Conservation (phyloP, 2,113 vertebrate species). For the Festucalex cinctus region DNA sequence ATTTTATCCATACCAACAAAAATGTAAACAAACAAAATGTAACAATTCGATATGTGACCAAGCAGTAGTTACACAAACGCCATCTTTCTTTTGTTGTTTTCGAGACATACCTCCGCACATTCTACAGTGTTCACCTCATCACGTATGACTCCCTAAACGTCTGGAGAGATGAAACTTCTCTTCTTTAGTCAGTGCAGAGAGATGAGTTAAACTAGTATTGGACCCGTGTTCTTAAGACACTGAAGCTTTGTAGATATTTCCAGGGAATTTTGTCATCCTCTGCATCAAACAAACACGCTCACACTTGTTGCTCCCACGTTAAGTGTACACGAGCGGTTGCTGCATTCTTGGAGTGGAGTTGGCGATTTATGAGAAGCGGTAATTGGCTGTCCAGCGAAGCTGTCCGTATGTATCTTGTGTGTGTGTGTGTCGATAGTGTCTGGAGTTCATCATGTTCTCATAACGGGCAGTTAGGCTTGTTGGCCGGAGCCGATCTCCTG, state of each 20-base stretch:
- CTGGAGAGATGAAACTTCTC: too few relatives aligned
- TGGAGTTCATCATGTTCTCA: conserved; percentile 67
- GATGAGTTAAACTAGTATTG: conserved; percentile 21
- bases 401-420: conserved; percentile 17
- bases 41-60: neutral
- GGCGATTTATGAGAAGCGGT: conserved; percentile 66
- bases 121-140: conserved; percentile 9
- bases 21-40: neutral
- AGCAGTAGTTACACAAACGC: neutral
- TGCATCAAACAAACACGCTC: conserved; percentile 16
- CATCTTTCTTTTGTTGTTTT: neutral
- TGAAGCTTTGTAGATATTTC: conserved; percentile 34
- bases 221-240: conserved; percentile 22
- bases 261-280: conserved; percentile 42
- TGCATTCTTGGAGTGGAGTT: conserved; percentile 48
- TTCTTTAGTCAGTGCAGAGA: conserved; percentile 18
- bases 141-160: too few relatives aligned
- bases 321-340: conserved; percentile 52
- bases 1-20: too few relatives aligned
- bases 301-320: conserved; percentile 13
- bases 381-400: conserved; percentile 70
- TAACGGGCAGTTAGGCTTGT: conserved; percentile 66
- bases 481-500: conserved; percentile 58
- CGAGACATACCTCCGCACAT: conserved; percentile 6
- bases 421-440: conserved; percentile 39